Evolutionary conservation across 1,140 invertebrate species (phyloP).

Genomic region (Cotesia typhae): DNA sequence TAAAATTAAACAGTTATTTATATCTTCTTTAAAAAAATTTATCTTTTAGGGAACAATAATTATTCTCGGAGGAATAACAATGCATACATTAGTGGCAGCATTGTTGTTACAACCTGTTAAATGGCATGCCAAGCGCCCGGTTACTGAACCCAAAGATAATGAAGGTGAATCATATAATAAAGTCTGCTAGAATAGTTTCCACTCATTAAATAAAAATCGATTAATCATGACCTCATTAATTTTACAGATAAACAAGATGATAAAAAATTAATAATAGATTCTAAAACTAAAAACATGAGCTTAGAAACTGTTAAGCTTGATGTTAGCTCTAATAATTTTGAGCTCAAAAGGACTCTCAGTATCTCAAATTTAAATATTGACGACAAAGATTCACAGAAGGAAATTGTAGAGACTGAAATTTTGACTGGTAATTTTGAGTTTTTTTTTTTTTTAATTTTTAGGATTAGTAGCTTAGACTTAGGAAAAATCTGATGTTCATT

Average conservation of each 20-base stretch:
- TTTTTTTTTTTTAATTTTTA: neutral
- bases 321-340: constrained; percentile 10
- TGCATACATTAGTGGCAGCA: constrained; percentile 72
- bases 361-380: constrained; percentile 19
- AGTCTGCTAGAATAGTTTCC: neutral
- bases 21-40: constrained; percentile 50
- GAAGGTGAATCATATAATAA: constrained; percentile 37
- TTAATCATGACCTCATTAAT: too few relatives aligned
- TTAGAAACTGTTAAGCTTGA: too few relatives aligned
- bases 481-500: constrained; percentile 11
- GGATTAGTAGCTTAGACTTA: too few relatives aligned
- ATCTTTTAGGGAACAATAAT: constrained; percentile 69
- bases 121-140: constrained; percentile 71
- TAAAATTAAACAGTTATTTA: constrained; percentile 47
- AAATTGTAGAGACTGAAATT: constrained; percentile 4
- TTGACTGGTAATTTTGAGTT: neutral
- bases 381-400: constrained; percentile 18
- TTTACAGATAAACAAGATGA: constrained; percentile 11
- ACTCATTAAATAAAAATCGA: constrained; percentile 4
- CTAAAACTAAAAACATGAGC: constrained; percentile 22
- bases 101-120: constrained; percentile 73
- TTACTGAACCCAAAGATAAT: constrained; percentile 40
- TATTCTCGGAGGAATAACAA: constrained; percentile 70
- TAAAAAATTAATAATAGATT: neutral
- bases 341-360: constrained; percentile 20